A percentile compares a stretch with the other conserved stretches of the same genome.
These are phyloP conservation scores for Thryonomys swinderianus DNA, from an alignment of 2,113 vertebrate genomes.

Conservation along the genomic window DNA sequence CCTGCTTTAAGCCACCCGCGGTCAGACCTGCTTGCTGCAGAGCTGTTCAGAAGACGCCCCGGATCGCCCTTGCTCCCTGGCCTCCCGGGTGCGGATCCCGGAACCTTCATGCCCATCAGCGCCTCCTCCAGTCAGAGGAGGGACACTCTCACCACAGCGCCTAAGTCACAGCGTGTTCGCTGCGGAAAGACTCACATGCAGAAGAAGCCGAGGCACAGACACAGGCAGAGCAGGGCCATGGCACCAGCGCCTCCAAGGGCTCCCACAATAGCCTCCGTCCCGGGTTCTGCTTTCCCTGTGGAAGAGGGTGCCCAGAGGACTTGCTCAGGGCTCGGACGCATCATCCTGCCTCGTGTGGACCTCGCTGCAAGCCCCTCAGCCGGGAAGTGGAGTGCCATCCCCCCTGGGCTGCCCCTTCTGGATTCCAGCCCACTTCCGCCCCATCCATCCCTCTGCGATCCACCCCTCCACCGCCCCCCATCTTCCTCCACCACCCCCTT, in stretches of 20 bases:
- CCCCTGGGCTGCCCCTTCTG: fast-evolving
- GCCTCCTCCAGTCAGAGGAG: background rate
- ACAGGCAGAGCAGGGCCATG: background rate
- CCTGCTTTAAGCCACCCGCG: background rate
- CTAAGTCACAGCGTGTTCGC: background rate
- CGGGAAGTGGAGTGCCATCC: fast-evolving
- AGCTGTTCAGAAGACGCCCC: background rate
- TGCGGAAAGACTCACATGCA: conserved; percentile 40
- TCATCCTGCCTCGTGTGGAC: background rate
- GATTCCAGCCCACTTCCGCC: fast-evolving
- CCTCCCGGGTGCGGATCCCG: too few species aligned
- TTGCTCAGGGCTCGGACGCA: fast-evolving
- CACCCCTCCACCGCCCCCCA: background rate
- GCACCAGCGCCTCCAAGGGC: conserved; percentile 47
- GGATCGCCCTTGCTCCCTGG: background rate
- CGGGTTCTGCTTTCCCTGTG: background rate
- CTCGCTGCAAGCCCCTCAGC: background rate
- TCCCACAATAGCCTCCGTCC: fast-evolving
- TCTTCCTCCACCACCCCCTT: background rate
- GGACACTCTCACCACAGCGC: background rate
- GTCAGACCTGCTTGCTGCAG: background rate
- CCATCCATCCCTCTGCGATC: background rate
- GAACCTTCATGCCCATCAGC: background rate
- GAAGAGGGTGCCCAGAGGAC: fast-evolving
- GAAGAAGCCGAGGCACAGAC: background rate